These are phyloP conservation scores for Schizotus pectinicornis DNA, from an alignment of 2,888 invertebrate species.

Conservation along the genomic window DNA sequence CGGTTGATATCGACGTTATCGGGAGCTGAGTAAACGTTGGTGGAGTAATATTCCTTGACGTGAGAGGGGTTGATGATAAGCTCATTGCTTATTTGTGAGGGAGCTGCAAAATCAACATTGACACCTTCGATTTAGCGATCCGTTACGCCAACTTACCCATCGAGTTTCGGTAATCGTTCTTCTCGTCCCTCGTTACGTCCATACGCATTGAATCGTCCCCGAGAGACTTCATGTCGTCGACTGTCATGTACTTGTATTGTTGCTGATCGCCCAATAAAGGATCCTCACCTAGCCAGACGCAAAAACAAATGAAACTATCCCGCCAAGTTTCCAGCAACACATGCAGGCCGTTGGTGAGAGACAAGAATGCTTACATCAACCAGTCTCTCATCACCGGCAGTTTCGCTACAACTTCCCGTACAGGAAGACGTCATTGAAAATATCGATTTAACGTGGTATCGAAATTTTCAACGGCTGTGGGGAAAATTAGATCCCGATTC, in stretches of 20 bases:
- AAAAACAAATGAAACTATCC: neutral
- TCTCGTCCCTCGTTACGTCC: constrained; percentile 58
- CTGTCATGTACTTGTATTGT: constrained; percentile 80
- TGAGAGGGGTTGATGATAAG: constrained; percentile 54
- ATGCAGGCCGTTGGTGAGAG: no score
- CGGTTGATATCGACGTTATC: constrained; percentile 69
- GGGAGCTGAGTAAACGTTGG: constrained; percentile 52
- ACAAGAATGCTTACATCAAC: no score
- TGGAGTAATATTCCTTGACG: constrained; percentile 52
- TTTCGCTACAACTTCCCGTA: no score
- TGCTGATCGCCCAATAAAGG: constrained; percentile 72
- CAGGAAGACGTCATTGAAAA: no score
- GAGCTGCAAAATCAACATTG: constrained; percentile 42
- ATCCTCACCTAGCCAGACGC: constrained; percentile 66
- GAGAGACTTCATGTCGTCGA: constrained; percentile 79
- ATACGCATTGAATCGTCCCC: constrained; percentile 72
- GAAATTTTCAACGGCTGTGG: no score
- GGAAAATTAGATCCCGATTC: no score
- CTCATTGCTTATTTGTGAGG: constrained; percentile 56
- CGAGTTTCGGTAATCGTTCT: constrained; percentile 57
- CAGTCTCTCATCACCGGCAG: no score
- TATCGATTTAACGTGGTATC: no score
- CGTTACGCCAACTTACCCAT: constrained; percentile 48
- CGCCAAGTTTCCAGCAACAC: no score
- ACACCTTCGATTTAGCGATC: neutral